These are phyloP conservation scores for Bostrychus sinensis DNA, from an alignment of 2,113 vertebrate genomes.

Conservation along the genomic window DNA sequence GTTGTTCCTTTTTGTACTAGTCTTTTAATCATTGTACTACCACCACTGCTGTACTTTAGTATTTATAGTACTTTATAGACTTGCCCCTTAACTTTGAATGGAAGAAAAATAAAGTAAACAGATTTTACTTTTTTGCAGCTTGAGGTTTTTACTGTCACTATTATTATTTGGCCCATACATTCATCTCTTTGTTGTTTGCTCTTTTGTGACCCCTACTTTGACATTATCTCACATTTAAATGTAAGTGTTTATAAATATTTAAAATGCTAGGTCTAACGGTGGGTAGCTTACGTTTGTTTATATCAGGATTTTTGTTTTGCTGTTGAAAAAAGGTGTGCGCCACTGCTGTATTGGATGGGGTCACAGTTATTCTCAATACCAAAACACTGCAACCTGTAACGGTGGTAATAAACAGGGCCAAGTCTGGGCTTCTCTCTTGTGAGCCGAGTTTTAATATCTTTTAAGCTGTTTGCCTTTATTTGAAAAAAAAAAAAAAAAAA, in stretches of 20 bases:
- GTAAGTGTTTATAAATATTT: conserved; percentile 15
- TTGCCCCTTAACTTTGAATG: no score
- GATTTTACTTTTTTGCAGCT: conserved; percentile 4
- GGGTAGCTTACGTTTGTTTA: not conserved
- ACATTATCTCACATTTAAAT: not conserved
- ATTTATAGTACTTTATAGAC: conserved; percentile 1
- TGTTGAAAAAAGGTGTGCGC: conserved; percentile 25
- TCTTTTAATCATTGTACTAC: conserved; percentile 1
- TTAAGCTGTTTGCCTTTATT: not conserved
- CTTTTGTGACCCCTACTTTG: conserved; percentile 2
- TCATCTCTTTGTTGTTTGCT: conserved; percentile 12
- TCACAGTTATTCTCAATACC: conserved; percentile 49
- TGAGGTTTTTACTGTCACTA: conserved; percentile 16
- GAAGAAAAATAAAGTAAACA: conserved; percentile 16
- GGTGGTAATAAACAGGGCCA: conserved; percentile 21
- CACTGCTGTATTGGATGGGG: conserved; percentile 48
- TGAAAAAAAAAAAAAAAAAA: not conserved
- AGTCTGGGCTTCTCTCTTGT: conserved; percentile 24
- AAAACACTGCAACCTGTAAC: conserved; percentile 30
- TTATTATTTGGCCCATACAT: conserved; percentile 11
- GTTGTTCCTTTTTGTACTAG: not conserved
- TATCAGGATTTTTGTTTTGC: conserved; percentile 4
- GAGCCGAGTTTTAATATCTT: not conserved
- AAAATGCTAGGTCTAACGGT: not conserved
- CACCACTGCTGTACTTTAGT: not conserved